Conservation (phyloP, 2,113 vertebrate species). For the Boulengeromyrus knoepffleri region DNA sequence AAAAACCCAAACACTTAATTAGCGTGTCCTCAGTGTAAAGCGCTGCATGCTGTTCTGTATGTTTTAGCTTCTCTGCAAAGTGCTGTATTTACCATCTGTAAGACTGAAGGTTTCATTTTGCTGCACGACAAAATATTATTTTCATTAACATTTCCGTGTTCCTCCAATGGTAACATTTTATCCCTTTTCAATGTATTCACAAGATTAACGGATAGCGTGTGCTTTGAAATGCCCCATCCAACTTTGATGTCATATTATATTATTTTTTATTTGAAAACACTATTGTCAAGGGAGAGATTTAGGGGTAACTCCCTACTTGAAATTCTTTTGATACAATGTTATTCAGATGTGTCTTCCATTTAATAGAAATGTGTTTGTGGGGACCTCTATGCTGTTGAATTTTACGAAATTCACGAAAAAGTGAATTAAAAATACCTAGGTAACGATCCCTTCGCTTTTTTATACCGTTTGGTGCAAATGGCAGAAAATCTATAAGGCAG, state of each 20-base stretch:
- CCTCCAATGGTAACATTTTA: slow-evolving; percentile 21
- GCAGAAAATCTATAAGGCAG: not conserved
- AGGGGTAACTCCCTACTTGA: not conserved
- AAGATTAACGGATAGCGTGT: not conserved
- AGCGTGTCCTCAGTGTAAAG: not conserved
- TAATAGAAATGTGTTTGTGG: not conserved
- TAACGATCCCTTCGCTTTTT: not conserved
- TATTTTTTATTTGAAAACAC: not conserved
- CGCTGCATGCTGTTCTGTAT: not conserved
- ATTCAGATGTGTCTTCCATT: not conserved
- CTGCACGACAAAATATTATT: slow-evolving; percentile 19
- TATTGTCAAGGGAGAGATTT: not conserved
- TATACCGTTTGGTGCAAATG: not conserved
- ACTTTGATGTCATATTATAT: not conserved
- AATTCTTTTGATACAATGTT: not conserved
- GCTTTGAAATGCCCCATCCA: not conserved
- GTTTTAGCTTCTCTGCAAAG: not conserved
- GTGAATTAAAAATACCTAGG: not conserved
- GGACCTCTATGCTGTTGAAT: not conserved
- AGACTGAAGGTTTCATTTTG: slow-evolving; percentile 10
- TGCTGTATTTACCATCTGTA: not conserved
- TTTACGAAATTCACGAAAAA: not conserved
- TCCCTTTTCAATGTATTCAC: slow-evolving; percentile 18
- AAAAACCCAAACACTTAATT: not conserved
- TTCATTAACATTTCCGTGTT: slow-evolving; percentile 9